These are phyloP conservation scores for Meghimatium bilineatum DNA, from an alignment of 2,888 invertebrate species.

Conservation along the genomic window DNA sequence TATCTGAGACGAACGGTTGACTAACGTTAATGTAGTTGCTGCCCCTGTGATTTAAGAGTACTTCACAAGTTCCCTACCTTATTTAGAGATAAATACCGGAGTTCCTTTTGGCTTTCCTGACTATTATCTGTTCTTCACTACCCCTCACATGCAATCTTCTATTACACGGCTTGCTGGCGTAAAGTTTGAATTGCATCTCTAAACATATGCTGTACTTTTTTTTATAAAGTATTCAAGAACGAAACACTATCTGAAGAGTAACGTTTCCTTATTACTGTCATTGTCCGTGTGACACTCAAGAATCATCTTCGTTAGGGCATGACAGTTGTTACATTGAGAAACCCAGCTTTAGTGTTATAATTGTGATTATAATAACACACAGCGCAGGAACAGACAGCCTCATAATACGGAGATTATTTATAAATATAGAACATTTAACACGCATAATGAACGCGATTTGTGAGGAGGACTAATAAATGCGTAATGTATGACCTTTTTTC, in stretches of 20 bases:
- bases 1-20: too few species aligned
- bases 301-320: not conserved
- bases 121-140: not conserved
- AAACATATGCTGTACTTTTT: conserved; percentile 11
- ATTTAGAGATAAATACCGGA: not conserved
- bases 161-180: not conserved
- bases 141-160: not conserved
- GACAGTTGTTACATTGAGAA: not conserved
- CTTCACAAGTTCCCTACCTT: not conserved
- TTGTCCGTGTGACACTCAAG: not conserved
- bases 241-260: not conserved
- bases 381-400: not conserved
- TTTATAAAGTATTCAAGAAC: not conserved
- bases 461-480: not conserved
- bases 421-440: not conserved
- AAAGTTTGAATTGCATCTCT: not conserved
- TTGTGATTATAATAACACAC: not conserved
- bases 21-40: not conserved
- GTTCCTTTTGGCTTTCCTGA: not conserved
- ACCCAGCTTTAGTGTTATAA: not conserved
- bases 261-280: conserved; percentile 1
- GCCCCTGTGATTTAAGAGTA: not conserved
- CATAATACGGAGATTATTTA: not conserved
- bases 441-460: not conserved
- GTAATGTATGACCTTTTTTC: not conserved